Conservation (phyloP, 2,113 vertebrate genomes). For the Proteles cristata region DNA sequence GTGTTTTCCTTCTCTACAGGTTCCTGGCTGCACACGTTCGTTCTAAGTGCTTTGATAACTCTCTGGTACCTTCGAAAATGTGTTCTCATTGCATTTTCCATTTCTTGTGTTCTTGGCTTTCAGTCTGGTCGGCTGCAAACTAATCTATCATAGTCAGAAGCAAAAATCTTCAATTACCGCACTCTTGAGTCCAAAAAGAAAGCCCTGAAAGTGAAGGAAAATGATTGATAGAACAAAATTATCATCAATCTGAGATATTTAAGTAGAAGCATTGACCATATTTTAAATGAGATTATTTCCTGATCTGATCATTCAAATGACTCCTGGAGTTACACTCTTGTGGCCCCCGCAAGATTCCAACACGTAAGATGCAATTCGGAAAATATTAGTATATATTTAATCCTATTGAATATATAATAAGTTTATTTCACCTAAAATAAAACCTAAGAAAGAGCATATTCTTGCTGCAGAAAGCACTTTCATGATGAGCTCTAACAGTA, state of each 20-base stretch:
- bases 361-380: constrained; percentile 1
- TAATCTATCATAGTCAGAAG: constrained; percentile 22
- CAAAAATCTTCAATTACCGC: background rate
- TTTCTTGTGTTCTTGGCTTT: background rate
- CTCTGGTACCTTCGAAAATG: background rate
- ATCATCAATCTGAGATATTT: constrained; percentile 31
- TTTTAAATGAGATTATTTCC: constrained; percentile 29
- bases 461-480: background rate
- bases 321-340: background rate
- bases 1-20: background rate
- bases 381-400: constrained; percentile 53
- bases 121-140: constrained; percentile 18
- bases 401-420: background rate
- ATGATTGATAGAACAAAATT: constrained; percentile 37
- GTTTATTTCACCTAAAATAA: constrained; percentile 55
- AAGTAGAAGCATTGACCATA: background rate
- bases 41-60: background rate
- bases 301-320: background rate
- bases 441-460: constrained; percentile 17
- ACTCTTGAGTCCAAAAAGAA: background rate
- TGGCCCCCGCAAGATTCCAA: background rate
- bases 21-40: background rate
- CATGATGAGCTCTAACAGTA: background rate
- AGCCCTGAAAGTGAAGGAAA: constrained; percentile 28
- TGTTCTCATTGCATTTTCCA: constrained; percentile 12